These are phyloP conservation scores for Lamellibrachia luymesi DNA, from an alignment of 1,140 invertebrate species.

Conservation along the genomic window DNA sequence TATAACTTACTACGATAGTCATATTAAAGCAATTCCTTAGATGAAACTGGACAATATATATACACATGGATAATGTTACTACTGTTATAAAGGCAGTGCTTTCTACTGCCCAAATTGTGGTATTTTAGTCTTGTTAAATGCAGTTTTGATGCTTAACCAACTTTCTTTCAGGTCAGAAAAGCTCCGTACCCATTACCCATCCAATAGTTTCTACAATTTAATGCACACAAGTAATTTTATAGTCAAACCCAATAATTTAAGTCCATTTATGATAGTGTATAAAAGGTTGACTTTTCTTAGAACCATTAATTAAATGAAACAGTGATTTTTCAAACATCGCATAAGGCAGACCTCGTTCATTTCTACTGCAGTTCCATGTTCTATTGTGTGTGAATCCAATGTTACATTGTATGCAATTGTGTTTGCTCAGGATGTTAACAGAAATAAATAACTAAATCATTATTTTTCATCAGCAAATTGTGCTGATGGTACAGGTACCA, in stretches of 20 bases:
- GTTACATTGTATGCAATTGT: background rate
- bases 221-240: background rate
- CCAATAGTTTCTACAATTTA: background rate
- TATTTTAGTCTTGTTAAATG: background rate
- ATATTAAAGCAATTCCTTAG: no score
- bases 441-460: background rate
- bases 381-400: background rate
- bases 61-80: background rate
- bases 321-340: background rate
- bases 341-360: background rate
- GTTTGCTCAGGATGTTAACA: background rate
- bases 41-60: background rate
- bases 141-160: background rate
- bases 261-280: background rate
- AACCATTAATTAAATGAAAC: background rate
- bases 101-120: background rate
- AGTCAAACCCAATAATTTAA: background rate
- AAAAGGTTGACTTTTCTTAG: background rate
- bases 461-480: background rate
- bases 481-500: background rate
- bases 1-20: no score
- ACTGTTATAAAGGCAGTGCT: background rate
- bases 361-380: background rate
- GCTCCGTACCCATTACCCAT: background rate
- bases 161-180: background rate